Percentiles rank a stretch among this genome's conserved stretches.
Conservation (phyloP, 2,797 vertebrate species). For the Gambelia wislizenii region DNA sequence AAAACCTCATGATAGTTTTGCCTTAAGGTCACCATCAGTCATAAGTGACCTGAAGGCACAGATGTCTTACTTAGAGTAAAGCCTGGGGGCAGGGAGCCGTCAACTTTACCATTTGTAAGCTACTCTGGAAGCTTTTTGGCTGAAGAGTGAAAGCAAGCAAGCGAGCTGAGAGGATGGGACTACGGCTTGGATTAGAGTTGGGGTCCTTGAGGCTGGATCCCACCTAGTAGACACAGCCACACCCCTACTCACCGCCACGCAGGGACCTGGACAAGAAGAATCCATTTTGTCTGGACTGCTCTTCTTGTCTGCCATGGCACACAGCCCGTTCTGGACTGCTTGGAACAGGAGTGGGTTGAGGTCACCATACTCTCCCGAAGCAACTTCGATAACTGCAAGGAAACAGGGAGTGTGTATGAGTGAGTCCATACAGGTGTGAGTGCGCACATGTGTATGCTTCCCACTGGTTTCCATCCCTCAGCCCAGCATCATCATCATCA, state of each 20-base stretch:
- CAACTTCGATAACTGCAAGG: conserved; percentile 94
- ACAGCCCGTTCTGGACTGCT: conserved; percentile 94
- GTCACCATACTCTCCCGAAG: conserved; percentile 97
- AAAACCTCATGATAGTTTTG: no score
- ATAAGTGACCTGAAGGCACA: no score
- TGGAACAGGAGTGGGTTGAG: conserved; percentile 95
- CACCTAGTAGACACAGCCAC: no score
- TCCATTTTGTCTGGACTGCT: conserved; percentile 88
- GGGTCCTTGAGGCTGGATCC: neutral
- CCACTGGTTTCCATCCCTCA: neutral
- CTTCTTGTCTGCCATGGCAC: conserved; percentile 90
- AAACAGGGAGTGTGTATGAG: conserved; percentile 18
- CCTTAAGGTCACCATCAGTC: no score
- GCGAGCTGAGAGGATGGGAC: no score
- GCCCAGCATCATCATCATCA: no score
- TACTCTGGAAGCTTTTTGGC: no score
- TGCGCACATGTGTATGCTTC: neutral
- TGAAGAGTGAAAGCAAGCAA: no score
- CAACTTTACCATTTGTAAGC: no score
- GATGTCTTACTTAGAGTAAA: no score
- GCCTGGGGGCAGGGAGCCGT: no score
- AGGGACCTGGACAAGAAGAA: conserved; percentile 82
- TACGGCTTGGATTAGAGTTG: neutral
- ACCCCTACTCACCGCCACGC: conserved; percentile 73
- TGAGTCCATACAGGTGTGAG: neutral